Evolutionary conservation across 2,113 vertebrate species (phyloP), one percentile per base, ranked within the genome.

Genomic region (Oncorhynchus kisutch): DNA sequence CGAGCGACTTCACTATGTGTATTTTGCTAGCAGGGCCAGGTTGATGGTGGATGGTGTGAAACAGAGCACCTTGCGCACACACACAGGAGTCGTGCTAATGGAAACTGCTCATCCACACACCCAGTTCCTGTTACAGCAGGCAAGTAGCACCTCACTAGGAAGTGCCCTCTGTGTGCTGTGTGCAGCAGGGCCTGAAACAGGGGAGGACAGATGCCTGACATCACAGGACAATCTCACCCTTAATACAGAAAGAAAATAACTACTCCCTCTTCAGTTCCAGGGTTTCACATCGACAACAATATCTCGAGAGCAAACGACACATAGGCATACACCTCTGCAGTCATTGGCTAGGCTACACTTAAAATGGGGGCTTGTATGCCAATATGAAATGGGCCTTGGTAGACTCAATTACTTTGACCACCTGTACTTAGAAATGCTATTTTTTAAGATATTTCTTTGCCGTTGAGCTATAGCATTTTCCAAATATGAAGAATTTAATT

Each of bases 151-250:
- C 39, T 45, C 39, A 3, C 39, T 9, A 45, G 67, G 60, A 45
- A 82, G 65, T 70, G 13, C 73, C 69, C 81, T 78, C 84, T 82
- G 68, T 77, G 80, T 79, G 77, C 80, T 70, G 67, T 85, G 86
- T 73, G 79, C 83, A 85, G 78, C 72, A 64, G 77, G 77, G 84
- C 78, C 72, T 84, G 79, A 89, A 84, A 80, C 78, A 85, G 78
- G 67, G 79, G 69, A 78, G 78, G 81, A 81, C 82, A 84, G 86
- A 84, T 86, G 84, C 69, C 70, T 74, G 82, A 79, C 85, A 84
- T 80, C 75, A 79, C 79, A 83, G 80, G 71, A 79, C 82, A 80
- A 85, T 81, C 70, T 78, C 79, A 70, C 82, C 79, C 72, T 72
- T 57, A 59, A 70, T 71, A 71, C 79, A 66, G 54, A 18, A n/a